Percentiles rank a stretch among this genome's conserved stretches.
phyloP scores from a whole-genome alignment of 2,888 invertebrate genomes.

The Diaprepes abbreviatus region DNA sequence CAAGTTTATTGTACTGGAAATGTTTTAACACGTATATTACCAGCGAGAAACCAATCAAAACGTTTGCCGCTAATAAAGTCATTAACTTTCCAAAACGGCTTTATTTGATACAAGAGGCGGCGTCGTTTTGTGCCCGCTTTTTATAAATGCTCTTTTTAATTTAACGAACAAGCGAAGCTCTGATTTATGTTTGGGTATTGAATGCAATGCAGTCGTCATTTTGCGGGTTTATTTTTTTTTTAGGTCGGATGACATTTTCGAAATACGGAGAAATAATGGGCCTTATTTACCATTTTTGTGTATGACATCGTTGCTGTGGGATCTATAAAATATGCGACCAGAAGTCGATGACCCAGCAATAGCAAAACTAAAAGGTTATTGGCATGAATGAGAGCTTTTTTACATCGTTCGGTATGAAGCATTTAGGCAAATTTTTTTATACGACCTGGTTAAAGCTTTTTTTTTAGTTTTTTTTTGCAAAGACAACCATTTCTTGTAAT shows the following conservation, averaged over 20 bases:
- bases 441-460: too few species aligned
- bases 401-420: too few species aligned
- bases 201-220: constrained; percentile 43
- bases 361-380: not conserved
- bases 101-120: constrained; percentile 9
- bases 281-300: not conserved
- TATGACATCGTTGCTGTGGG: not conserved
- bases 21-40: too few species aligned
- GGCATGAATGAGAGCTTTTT: too few species aligned
- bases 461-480: too few species aligned
- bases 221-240: constrained; percentile 18
- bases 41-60: too few species aligned
- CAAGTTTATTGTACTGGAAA: too few species aligned
- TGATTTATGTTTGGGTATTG: constrained; percentile 39
- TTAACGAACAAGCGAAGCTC: constrained; percentile 30
- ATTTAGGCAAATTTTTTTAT: too few species aligned
- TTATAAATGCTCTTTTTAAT: constrained; percentile 17
- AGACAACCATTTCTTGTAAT: too few species aligned
- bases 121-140: not conserved
- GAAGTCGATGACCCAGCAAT: not conserved
- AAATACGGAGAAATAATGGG: constrained; percentile 2
- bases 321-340: not conserved
- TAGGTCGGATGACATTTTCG: not conserved
- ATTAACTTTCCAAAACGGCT: constrained; percentile 6
- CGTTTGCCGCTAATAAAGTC: not conserved